Base-by-base conservation (phyloP, 2,888 invertebrate genomes). In the Drosophila nr. medialis region DNA sequence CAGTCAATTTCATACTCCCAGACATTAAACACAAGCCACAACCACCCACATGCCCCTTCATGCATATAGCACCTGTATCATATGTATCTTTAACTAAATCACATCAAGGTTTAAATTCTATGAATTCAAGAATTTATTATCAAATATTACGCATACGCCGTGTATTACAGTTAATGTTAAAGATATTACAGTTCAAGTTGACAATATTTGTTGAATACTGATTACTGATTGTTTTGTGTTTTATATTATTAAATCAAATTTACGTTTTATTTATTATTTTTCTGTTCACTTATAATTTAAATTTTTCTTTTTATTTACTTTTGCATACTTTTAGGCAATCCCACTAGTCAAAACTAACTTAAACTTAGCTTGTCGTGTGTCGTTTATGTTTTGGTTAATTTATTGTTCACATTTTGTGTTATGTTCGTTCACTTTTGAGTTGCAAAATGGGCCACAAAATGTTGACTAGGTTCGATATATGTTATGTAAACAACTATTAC, bases 321-420 rank as follows among this genome's bases (percentile, higher is more conserved):
- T 83, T 81, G 80, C 79, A 83, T 90, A 71, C 55, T 90, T 91
- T 81, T 93, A 92, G 92, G 93, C 83, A 93, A 92, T 86, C 92
- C 92, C 81, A 90, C 91, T 92, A 93, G 90, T 92, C 91, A 93
- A 89, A 88, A 91, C 92, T 92, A 93, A 92, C 91, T 87, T 85
- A 92, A 92, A 45, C 54, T 45, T 92, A 93, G 91, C 86, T 81
- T 86, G 77, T 78, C 77, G 79, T 85, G 74, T 90, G 75, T 90
- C 79, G 82, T 88, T 90, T 77, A 59, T 77, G 77, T 87, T 81
- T 77, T 72, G 68, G 67, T 69, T 66, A 38, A 32, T 55, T 55
- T 38, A 66, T 49, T 66, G 66, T 77, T 72, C 80, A 80, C 82
- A 71, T 74, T 86, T 84, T 85, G 81, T 80, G 77, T 89, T 87